Percentiles rank a stretch among this genome's conserved stretches.
Evolutionary conservation across 2,888 invertebrate genomes (phyloP).

Genomic region (Gymnocheta viridis): DNA sequence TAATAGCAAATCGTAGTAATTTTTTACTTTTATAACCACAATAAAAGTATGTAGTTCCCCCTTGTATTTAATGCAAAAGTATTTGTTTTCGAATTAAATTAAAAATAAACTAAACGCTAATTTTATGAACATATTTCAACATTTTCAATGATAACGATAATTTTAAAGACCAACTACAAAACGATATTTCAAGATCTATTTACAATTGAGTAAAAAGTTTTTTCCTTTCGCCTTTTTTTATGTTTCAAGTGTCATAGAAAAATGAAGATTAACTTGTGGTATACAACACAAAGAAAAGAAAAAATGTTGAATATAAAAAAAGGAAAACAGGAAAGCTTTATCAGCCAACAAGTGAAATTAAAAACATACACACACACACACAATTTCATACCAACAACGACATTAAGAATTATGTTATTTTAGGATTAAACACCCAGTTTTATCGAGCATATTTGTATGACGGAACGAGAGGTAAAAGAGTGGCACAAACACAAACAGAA

Average conservation of each 20-base stretch:
- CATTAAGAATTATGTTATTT: conserved; percentile 42
- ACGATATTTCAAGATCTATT: neutral
- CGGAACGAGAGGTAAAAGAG: neutral
- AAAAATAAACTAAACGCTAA: neutral
- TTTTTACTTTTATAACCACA: too few species aligned
- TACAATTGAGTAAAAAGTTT: neutral
- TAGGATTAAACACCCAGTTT: conserved; percentile 44
- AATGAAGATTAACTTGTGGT: conserved; percentile 60
- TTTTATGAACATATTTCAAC: neutral
- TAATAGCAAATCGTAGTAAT: too few species aligned
- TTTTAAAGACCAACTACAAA: neutral
- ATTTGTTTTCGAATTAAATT: too few species aligned
- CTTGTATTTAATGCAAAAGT: too few species aligned
- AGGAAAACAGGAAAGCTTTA: conserved; percentile 1
- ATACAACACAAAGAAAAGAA: neutral
- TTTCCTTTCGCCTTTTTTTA: neutral
- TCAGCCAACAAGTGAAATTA: conserved; percentile 23
- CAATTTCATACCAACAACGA: neutral
- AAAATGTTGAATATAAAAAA: too few species aligned
- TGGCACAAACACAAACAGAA: neutral
- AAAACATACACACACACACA: neutral
- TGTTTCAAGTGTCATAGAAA: conserved; percentile 31
- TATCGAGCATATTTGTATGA: conserved; percentile 24
- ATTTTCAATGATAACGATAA: neutral
- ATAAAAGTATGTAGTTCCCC: too few species aligned